Base-by-base conservation (phyloP, 2,113 vertebrate genomes). In the Megaleporinus macrocephalus region DNA sequence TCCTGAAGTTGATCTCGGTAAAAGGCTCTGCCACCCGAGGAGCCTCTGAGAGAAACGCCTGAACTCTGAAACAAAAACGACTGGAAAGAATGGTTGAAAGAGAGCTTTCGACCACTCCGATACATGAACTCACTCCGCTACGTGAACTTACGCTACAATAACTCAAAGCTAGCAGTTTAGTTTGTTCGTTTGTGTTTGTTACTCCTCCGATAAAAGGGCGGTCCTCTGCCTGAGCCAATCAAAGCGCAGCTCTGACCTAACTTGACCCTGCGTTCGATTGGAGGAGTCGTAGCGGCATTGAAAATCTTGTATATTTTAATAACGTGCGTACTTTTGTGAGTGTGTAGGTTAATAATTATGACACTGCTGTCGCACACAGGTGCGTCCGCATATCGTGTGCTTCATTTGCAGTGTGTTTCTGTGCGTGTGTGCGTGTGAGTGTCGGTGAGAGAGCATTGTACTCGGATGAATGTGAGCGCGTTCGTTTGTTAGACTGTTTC, bases 251-350 rank as follows among this genome's bases (percentile, higher is more conserved):
- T 80, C 77, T 69, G 62, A 59, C 79, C 87, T 89, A 85, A 88
- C 78, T 24, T 63, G 88, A 88, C 86, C 88, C 53, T 86, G 90
- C 87, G 87, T 82, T 86, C 81, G 90, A 88, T 89, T 88, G 87
- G 90, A 89, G 82, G 83, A 78, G 85, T 76, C 65, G 75, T 81
- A 89, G 90, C 86, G 88, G 91, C 89, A 84, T 91, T 89, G 90
- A 91, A 89, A 92, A 91, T 93, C 93, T 89, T 94, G 93, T 93
- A 93, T 94, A 94, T 94, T 94, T 94, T 94, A 93, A 93, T 92
- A 93, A 92, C 81, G 84, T 27, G 88, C 70, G 82, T 80, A 87
- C 76, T 88, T 61, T 86, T 66, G 87, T 81, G 77, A 70, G 89
- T 84, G 84, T 86, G 86, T 89, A 87, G 91, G 90, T 84, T 90